Percentiles rank a stretch among this genome's conserved stretches.
These are phyloP conservation scores for Alloscopus bannaensis DNA, from an alignment of 2,888 invertebrate species.

Conservation along the genomic window DNA sequence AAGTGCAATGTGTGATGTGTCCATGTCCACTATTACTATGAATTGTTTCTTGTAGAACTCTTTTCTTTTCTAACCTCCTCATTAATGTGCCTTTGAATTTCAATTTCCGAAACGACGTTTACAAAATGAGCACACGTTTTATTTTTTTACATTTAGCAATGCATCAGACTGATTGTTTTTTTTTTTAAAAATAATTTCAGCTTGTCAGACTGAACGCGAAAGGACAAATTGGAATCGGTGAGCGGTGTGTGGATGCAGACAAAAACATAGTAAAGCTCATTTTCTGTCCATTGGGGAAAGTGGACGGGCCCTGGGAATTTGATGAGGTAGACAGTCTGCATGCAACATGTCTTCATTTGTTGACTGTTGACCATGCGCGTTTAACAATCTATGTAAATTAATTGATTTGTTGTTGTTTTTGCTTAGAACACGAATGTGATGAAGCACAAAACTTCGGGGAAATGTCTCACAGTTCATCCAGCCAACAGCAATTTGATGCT, in stretches of 20 bases:
- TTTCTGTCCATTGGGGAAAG: constrained; percentile 93
- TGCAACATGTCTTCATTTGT: no score
- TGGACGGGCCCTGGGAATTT: constrained; percentile 96
- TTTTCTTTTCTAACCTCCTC: not conserved
- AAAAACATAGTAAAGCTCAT: constrained; percentile 90
- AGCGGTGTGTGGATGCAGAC: constrained; percentile 95
- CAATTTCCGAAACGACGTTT: not conserved
- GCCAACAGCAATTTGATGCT: constrained; percentile 86
- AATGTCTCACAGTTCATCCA: constrained; percentile 90
- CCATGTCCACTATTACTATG: no score
- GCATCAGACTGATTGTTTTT: no score
- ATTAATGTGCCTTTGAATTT: not conserved
- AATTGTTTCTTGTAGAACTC: not conserved
- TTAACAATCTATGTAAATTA: no score
- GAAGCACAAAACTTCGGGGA: constrained; percentile 85
- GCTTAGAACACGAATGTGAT: constrained; percentile 81
- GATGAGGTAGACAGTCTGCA: constrained; percentile 84
- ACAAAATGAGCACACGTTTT: no score
- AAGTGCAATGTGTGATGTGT: no score
- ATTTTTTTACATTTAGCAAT: no score
- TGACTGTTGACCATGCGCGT: not conserved
- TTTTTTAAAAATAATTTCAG: constrained; percentile 78
- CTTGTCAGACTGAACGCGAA: constrained; percentile 92
- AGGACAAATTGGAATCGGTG: constrained; percentile 96
- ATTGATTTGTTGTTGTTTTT: no score